Conservation (phyloP, 2,797 vertebrate genomes). For the Crossoptilon crossoptilon region DNA sequence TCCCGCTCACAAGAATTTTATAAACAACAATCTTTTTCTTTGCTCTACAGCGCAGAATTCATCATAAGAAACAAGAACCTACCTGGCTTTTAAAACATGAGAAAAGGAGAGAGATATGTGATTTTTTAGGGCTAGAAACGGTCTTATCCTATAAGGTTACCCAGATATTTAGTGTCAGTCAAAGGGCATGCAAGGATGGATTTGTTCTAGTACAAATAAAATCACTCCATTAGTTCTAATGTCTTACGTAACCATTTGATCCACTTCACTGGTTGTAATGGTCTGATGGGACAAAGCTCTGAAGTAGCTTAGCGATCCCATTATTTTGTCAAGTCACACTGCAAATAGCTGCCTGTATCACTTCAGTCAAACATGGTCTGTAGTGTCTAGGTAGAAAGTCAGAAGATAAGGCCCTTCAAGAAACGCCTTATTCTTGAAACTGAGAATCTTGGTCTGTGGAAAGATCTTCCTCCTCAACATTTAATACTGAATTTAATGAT, state of each 20-base stretch:
- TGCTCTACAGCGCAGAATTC: not conserved
- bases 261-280: not conserved
- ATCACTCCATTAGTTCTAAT: not conserved
- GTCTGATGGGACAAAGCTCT: not conserved
- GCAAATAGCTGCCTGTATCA: not conserved
- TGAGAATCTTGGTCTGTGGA: not conserved
- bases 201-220: slow-evolving; percentile 5
- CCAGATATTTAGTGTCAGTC: not conserved
- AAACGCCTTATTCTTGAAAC: not conserved
- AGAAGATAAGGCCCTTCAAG: not conserved
- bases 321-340: slow-evolving; percentile 16
- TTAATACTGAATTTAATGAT: not conserved
- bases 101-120: not conserved
- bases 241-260: slow-evolving; percentile 13
- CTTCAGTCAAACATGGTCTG: not conserved
- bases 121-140: not conserved
- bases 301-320: not conserved
- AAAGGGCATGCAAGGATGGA: not conserved
- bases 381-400: not conserved
- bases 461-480: not conserved
- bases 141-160: not conserved
- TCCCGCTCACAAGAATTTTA: not conserved
- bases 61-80: not conserved
- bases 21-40: not conserved
- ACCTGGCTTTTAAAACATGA: not conserved